Evolutionary conservation across 2,797 vertebrate genomes (phyloP), one percentile per base, ranked within the genome.

Genomic region (Apodemus agrarius): DNA sequence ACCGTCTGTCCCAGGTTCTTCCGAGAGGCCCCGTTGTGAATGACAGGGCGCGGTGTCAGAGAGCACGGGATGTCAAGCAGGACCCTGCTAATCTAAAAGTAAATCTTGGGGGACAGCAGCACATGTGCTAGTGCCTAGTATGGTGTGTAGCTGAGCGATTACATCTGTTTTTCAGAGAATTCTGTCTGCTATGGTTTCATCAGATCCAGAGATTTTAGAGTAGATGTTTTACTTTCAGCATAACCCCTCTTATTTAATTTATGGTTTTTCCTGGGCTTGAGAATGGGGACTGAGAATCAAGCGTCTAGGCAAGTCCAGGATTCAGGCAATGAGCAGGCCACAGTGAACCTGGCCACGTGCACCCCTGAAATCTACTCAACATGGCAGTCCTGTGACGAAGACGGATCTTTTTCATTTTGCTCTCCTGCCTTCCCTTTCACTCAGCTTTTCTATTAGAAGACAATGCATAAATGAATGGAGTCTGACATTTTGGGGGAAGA

Each of bases 161-260:
- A 34, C 10, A 29, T 13, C 34, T 93, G 67, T 93, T 82, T 86
- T 87, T n/a, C 59, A 79, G 54, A 72, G 13, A 95, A 86, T 69
- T 78, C 29, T 93, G 13, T 88, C 61, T 40, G 65, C 67, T 31
- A 34, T 83, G 17, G 76, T 88, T 90, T 96, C 59, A 46, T 34
- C 11, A 84, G 49, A 14, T 94, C 43, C 74, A 46, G 54, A 40
- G 81, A 37, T 75, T 94, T 75, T 85, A 67, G 80, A 92, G 78
- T 75, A 34, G 10, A 82, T 40, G 26, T 61, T 26, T 75, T 46
- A 93, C 9, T 85, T 87, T 91, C 7, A 94, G 75, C 86, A 57
- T 65, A 72, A 46, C 83, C 4, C 14, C 82, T 93, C 90, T 74
- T 40, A 63, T 89, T 94, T 67, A 75, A 49, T 90, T 88, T 90